Base-by-base conservation (phyloP, 64 coral and sea anemone species). In the Anthopleura sola region DNA sequence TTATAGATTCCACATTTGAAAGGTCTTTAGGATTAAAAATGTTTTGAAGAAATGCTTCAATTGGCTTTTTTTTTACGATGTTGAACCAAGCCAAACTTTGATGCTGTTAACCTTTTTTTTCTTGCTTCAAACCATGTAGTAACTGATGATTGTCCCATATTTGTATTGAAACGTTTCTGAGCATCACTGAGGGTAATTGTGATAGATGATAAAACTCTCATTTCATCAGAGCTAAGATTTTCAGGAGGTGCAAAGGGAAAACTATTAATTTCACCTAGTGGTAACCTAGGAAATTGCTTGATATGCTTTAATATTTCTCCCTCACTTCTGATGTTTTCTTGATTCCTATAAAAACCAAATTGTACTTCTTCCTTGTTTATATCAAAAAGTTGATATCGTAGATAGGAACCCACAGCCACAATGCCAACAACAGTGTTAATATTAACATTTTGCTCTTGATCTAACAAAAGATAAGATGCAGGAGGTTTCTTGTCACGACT, bases 51-150 rank as follows among this genome's bases (percentile, higher is more conserved):
- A 89, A 89, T 37, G 83, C 11, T 36, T 93, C 83, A 49, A 83
- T 75, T 51, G 87, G 87, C 23, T n/a, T 78, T 71, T 75, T 29
- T 78, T 82, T 93, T 93, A 55, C 86, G 68, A 47, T 81, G 55
- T 49, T 84, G 37, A 24, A 89, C 71, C 54, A 74, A 81, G 28
- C 91, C 91, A 93, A 93, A 89, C 48, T 93, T 93, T 21, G 91
- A 93, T 15, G 91, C 82, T 54, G 82, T 93, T 39, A 89, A 75
- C 81, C 77, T 87, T 55, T 78, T 58, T 47, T 74, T 76, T 49
- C 49, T 71, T 71, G n/a, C 26, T 34, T 71, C 66, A 71, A 71
- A 71, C 66, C 66, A 71, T 71, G 34, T 29, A 32, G 66, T 28
- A 29, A 32, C 1, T 32, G 34, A 71, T 71, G 66, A 71, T 32